Base-by-base conservation (phyloP, 2,113 vertebrate species). In the Callaeas wilsoni region DNA sequence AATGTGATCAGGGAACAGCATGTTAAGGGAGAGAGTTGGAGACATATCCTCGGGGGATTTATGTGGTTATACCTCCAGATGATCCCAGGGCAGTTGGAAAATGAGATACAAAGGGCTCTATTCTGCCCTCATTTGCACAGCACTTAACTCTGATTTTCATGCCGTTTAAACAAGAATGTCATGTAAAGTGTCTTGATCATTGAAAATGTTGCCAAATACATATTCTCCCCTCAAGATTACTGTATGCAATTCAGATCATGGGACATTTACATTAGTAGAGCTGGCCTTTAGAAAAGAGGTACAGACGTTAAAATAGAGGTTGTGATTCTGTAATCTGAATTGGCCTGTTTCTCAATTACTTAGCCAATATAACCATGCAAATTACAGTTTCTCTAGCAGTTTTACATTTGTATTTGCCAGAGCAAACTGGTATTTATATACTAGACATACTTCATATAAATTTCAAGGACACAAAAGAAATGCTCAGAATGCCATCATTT, bases 51-150 rank as follows among this genome's bases (percentile, higher is more conserved):
- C 9, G 0, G 59, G 82, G 82, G 79, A 89, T 94, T 96, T 97
- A 71, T 71, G 83, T 96, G 94, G 97, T 89, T 97, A 89, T 96
- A 94, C 83, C 90, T 90, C 90, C 76, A 90, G 89, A 96, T 89
- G 84, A 95, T 93, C 86, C 87, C 93, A 60, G 19, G 32, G 93
- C 89, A 91, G 35, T 91, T 79, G 81, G 84, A 91, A 97, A 97
- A 95, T 90, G 87, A 94, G 88, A 89, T 92, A 96, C 76, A 90
- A 63, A 96, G 89, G 84, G 37, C 47, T 93, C 87, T 85, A 84
- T 93, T 77, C 86, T 95, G 94, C 90, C 94, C 91, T 96, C 87
- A 92, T 96, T 96, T 92, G 94, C 76, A 92, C 65, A 76, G 93
- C 73, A 85, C 53, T 95, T 92, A 94, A 96, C 93, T 94, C 83